These are phyloP conservation scores for Patella vulgata DNA, from an alignment of 1,140 invertebrate genomes.

Conservation along the genomic window DNA sequence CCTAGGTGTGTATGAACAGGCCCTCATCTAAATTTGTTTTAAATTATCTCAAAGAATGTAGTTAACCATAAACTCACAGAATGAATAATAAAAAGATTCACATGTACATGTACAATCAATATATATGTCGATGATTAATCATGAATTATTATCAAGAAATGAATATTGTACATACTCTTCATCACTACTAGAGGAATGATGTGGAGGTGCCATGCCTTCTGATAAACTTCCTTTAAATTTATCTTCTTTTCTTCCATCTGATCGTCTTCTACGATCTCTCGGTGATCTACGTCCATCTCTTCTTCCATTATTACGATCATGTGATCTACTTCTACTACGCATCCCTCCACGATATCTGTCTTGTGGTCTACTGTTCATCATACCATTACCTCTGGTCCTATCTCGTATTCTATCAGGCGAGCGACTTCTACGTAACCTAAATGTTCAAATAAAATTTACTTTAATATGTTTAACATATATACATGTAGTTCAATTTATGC, in stretches of 20 bases:
- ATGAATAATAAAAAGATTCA: too few relatives aligned
- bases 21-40: too few relatives aligned
- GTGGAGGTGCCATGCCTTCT: constrained; percentile 74
- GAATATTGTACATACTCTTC: constrained; percentile 59
- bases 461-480: neutral
- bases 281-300: constrained; percentile 7
- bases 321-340: constrained; percentile 39
- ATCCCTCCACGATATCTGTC: constrained; percentile 10
- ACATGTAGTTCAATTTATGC: neutral
- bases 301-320: constrained; percentile 35
- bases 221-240: constrained; percentile 86
- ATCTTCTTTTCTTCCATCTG: constrained; percentile 61
- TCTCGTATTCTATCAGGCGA: too few relatives aligned
- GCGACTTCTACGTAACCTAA: neutral
- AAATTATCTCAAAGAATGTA: too few relatives aligned
- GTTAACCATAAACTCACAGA: too few relatives aligned
- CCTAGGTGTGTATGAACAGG: too few relatives aligned
- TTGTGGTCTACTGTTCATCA: constrained; percentile 10
- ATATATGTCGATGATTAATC: neutral
- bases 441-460: neutral
- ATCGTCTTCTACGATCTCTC: neutral
- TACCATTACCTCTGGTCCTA: neutral
- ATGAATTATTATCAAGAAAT: too few relatives aligned
- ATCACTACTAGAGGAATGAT: constrained; percentile 66
- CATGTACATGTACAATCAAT: constrained; percentile 4